Evolutionary conservation across 2,888 invertebrate genomes (phyloP), one percentile per base, ranked within the genome.

Genomic region (Morpho helenor): DNA sequence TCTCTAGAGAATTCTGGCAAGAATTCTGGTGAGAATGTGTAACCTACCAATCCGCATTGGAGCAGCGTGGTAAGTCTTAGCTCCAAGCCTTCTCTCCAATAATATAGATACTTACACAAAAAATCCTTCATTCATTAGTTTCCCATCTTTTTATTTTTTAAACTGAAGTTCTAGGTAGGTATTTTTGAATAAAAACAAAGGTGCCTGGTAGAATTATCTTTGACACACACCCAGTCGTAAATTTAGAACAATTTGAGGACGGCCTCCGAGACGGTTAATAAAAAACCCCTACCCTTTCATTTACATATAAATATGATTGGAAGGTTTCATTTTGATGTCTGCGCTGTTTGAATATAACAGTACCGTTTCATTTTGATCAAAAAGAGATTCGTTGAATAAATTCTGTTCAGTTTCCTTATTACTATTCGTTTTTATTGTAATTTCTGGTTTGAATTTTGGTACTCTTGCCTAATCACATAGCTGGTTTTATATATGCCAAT

Each of bases 231-330:
- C 16, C 44, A 9, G 9, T 49, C 10, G 45, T 39, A 46, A 57
- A 57, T 57, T 46, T 57, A 46, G 56, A 45, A 47, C 56, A 52
- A 52, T 52, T 45, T 39, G 10, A 51, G 51, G 52, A 52, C 8
- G 44, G 43, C 44, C 45, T 45, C 10, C 59, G 59, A 57, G 46
- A 57, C 52, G 57, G 48, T 68, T 66, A 67, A 69, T 66, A 71
- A 68, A 67, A 68, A 63, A 31, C 58, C 64, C 62, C 56, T 64
- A 66, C 60, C 68, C 67, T 68, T 60, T 60, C 61, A 73, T 72
- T 71, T 69, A 63, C 71, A 73, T 73, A 72, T 64, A 73, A 71
- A 73, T 72, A 73, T 71, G 69, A 70, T 70, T 69, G 68, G 65
- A 60, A 49, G 57, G 46, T 49, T 57, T 49, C 57, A 57, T 56